A percentile compares a stretch with the other conserved stretches of the same genome.
These are phyloP conservation scores for Microcebus murinus DNA, from an alignment of 2,113 vertebrate species.

Conservation along the genomic window DNA sequence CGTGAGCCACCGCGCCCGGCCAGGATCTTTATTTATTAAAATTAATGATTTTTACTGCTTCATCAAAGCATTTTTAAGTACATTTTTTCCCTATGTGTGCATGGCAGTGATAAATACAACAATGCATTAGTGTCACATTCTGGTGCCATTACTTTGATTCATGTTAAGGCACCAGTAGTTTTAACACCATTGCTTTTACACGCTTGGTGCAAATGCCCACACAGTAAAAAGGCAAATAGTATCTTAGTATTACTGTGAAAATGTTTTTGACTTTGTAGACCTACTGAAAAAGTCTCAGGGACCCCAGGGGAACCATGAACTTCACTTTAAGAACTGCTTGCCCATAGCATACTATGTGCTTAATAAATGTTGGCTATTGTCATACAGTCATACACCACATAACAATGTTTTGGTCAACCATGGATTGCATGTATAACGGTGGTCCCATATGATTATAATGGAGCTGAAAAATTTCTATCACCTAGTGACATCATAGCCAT, in stretches of 20 bases:
- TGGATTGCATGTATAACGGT: background rate
- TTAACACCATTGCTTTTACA: background rate
- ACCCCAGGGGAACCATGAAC: background rate
- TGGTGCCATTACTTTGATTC: conserved; percentile 23
- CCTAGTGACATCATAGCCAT: background rate
- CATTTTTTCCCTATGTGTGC: background rate
- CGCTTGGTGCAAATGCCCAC: background rate
- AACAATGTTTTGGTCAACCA: background rate
- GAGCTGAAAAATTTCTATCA: background rate
- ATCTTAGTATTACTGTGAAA: background rate
- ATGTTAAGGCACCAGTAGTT: background rate
- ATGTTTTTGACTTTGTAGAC: background rate
- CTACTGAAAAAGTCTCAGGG: background rate
- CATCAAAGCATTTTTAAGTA: conserved; percentile 6
- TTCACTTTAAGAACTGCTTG: background rate
- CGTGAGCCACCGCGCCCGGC: no score
- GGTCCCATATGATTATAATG: background rate
- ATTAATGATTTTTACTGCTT: conserved; percentile 32
- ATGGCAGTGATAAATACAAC: background rate
- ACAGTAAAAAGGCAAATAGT: background rate
- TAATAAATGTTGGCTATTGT: background rate
- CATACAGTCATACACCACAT: no score
- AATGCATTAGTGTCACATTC: background rate
- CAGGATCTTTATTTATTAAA: background rate
- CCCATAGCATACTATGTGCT: background rate